Evolutionary conservation across 1,140 invertebrate genomes (phyloP), one percentile per base, ranked within the genome.

Genomic region (Drosophila athabasca): DNA sequence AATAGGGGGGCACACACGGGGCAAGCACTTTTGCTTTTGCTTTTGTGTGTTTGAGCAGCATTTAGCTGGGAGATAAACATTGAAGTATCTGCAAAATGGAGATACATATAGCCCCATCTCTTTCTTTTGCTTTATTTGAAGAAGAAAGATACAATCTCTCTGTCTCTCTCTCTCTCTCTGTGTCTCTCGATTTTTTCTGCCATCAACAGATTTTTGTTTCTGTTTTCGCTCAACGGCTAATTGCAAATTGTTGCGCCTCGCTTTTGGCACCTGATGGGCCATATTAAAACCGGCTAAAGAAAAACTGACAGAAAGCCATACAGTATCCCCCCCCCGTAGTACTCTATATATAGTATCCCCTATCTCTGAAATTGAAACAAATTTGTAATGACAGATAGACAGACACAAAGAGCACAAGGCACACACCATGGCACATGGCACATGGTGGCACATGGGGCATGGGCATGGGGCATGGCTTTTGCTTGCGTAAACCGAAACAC

Each of bases 211-310:
- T 71, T 26, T 49, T 6, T 31, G 29, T 31, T 11, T 1, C 11
- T 39, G 3, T 35, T 1, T 9, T 8, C 68, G 70, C 64, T 39
- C 67, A 87, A 84, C 77, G 81, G 81, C 82, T 84, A 84, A 84
- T 84, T 84, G 81, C 81, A 70, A 87, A 74, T 70, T 87, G 80
- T 87, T 72, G 77, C 73, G 80, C 72, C 82, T 76, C 73, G 82
- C 80, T 87, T 87, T 87, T 84, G 81, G 81, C 82, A 84, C 82
- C 81, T 84, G 81, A 84, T 84, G 82, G 82, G 81, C 78, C 82
- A 84, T 87, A 82, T 73, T 77, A 62, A 87, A 77, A 39, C 11
- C 11, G 74, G 73, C 50, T 77, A 64, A 57, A 53, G 39, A 57
- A 62, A 29, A 8, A 26, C 11, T 13, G 4, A 39, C 35, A 24